Base-by-base conservation (phyloP, 2,888 invertebrate genomes). In the Microplitis deprimator region DNA sequence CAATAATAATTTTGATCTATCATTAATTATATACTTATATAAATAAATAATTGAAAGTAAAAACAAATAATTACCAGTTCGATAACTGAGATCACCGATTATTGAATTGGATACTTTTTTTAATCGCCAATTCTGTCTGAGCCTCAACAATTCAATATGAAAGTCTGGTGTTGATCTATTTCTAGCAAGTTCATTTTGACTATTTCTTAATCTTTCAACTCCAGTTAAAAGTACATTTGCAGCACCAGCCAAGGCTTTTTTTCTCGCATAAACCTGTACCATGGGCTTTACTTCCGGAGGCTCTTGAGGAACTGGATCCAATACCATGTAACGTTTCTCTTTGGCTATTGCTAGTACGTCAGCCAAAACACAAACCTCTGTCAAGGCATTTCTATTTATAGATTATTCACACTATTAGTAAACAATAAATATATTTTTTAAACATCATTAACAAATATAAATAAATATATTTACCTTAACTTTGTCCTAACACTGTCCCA, bases 81-180 rank as follows among this genome's bases (percentile, higher is more conserved):
- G 93, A 87, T 98, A 98, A 89, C 98, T 98, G 6, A 98, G 92
- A 90, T 98, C 98, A 0, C 98, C 98, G 73, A 98, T 95, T 77
- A 98, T 98, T 0, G 96, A 95, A 88, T 97, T 97, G 0, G 97
- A 97, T 0, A 97, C 97, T 91, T 98, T 98, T 88, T 98, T 97
- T n/a, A 98, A 90, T 68, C 98, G 92, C 98, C 98, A 98, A 87
- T 97, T 97, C 87, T 98, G 98, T 61, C 98, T 91, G 68, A 98
- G 91, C 77, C 96, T 92, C 39, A 98, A 89, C 75, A 98, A 90
- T 87, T 98, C 98, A 76, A 97, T 95, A 85, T 98, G 98, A 87
- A 98, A 98, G 89, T 98, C 98, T 0, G 95, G 94, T 81, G 95
- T 93, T 80, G 95, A 94, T 41, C 96, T 92, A 90, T 93, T 95